These are phyloP conservation scores for Stenotaenia linearis DNA, from an alignment of 2,888 invertebrate genomes.

Conservation along the genomic window DNA sequence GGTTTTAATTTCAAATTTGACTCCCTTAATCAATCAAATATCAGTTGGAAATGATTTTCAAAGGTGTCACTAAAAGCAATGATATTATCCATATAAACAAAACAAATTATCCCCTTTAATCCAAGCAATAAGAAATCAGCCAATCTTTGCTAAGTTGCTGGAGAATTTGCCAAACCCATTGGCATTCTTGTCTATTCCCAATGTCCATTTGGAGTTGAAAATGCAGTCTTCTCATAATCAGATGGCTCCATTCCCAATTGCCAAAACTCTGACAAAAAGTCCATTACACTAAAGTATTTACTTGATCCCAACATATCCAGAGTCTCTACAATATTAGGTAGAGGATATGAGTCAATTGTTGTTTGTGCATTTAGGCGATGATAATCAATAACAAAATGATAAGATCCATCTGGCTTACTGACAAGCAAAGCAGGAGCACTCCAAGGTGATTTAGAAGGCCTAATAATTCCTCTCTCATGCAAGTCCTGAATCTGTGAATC, in stretches of 20 bases:
- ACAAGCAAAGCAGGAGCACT: conserved; percentile 41
- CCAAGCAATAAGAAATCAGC: background rate
- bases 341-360: background rate
- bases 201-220: background rate
- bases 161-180: background rate
- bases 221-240: background rate
- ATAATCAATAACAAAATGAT: conserved; percentile 40
- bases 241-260: background rate
- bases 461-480: background rate
- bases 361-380: conserved; percentile 22
- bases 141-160: background rate
- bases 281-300: background rate
- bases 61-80: background rate
- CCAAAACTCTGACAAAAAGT: background rate
- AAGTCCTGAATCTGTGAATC: background rate
- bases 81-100: conserved; percentile 30
- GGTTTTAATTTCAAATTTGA: background rate
- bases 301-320: background rate
- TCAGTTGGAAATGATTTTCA: background rate
- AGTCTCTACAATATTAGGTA: background rate
- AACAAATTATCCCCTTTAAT: background rate
- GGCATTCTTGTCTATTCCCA: background rate
- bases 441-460: conserved; percentile 40
- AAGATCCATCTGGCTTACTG: conserved; percentile 40
- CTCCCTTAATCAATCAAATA: background rate